Evolutionary conservation across 2,113 vertebrate genomes (phyloP), one percentile per base, ranked within the genome.

Genomic region (Phrynocephalus versicolor): DNA sequence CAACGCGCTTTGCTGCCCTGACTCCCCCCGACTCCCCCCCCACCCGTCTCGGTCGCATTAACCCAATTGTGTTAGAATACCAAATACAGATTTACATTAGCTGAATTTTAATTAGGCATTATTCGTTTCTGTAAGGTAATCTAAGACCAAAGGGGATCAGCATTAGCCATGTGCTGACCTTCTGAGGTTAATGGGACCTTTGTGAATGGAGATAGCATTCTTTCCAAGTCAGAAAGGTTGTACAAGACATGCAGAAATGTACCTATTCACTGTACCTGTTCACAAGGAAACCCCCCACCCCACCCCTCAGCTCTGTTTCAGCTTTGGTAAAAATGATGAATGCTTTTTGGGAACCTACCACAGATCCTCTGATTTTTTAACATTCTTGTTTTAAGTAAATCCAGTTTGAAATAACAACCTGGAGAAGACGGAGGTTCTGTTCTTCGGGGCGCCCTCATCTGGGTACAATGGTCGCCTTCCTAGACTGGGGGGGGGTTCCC

Each of bases 51-150:
- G 69, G 41, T 51, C 75, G 74, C 67, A 90, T 88, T 93, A 90
- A 91, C 18, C 25, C 89, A 79, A 71, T 88, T 90, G 88, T 77
- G 86, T 84, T 90, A 55, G 35, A 92, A 19, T 82, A 87, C 60
- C 88, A 89, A 94, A 9, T 2, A 80, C 45, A 79, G 2, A 81
- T 90, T 82, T 90, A 83, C n/a, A 88, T 87, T 89, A 87, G 37
- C 71, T 83, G 87, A 90, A 82, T 21, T 23, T 72, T 94, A 91
- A 89, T 88, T 91, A 89, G 60, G 9, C 69, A 90, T 88, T 62
- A 92, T 91, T 91, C 2, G 70, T 84, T 89, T 91, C 87, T 92
- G 86, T 94, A 93, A 83, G 73, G 67, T 23, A 90, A 70, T 71
- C 85, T 90, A 84, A 91, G 51, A 55, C 9, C 55, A 88, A 81